These are phyloP conservation scores for Zygothrica quintamaculata DNA, from an alignment of 2,888 invertebrate species.

Conservation along the genomic window DNA sequence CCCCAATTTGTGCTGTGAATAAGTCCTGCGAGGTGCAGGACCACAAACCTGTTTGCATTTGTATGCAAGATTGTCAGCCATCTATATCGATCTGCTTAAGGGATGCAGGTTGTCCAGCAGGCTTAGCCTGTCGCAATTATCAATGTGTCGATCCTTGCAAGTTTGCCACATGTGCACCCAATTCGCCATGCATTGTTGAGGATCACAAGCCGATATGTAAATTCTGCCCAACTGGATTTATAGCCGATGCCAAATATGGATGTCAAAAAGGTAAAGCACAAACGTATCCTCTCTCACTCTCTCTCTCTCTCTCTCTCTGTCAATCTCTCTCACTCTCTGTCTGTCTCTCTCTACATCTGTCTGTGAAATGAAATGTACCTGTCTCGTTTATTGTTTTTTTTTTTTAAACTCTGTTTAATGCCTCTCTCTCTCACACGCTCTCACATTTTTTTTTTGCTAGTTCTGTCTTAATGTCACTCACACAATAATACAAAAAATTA, in stretches of 20 bases:
- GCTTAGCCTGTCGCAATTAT: slow-evolving; percentile 94
- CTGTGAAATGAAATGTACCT: slow-evolving; percentile 63
- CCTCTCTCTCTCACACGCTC: slow-evolving; percentile 68
- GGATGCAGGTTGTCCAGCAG: slow-evolving; percentile 94
- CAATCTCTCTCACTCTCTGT: slow-evolving; percentile 47
- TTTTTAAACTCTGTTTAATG: slow-evolving; percentile 67
- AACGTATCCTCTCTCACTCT: slow-evolving; percentile 76
- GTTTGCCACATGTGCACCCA: slow-evolving; percentile 92
- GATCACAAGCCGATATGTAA: slow-evolving; percentile 98
- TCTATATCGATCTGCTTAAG: slow-evolving; percentile 94
- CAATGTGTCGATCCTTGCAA: slow-evolving; percentile 96
- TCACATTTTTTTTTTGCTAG: slow-evolving; percentile 68
- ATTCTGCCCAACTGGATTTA: slow-evolving; percentile 97
- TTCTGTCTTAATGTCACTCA: slow-evolving; percentile 67
- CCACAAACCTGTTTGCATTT: slow-evolving; percentile 94
- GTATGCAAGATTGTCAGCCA: slow-evolving; percentile 94
- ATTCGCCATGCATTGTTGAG: slow-evolving; percentile 96
- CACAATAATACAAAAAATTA: slow-evolving; percentile 35
- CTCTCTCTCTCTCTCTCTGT: slow-evolving; percentile 63
- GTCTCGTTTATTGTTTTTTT: slow-evolving; percentile 49
- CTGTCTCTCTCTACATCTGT: slow-evolving; percentile 42
- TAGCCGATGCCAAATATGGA: slow-evolving; percentile 95
- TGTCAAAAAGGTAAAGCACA: slow-evolving; percentile 96
- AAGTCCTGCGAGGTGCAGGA: slow-evolving; percentile 95
- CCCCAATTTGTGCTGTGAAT: slow-evolving; percentile 90